phyloP scores from a whole-genome alignment of 1,140 invertebrate species.

The Stegodyphus dumicola region DNA sequence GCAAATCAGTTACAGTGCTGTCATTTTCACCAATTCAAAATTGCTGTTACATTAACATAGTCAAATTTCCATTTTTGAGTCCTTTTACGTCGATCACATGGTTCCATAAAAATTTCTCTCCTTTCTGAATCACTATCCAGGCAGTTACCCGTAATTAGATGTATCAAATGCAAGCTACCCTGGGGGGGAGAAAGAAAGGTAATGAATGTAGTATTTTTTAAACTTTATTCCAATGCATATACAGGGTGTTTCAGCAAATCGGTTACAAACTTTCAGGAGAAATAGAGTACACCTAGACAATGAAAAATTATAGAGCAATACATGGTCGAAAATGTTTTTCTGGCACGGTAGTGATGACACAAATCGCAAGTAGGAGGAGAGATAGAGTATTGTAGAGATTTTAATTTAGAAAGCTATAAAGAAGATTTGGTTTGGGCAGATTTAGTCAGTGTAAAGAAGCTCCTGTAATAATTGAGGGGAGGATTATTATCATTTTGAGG shows the following conservation, averaged over 20 bases:
- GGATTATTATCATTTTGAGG: too few species aligned
- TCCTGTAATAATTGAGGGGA: too few species aligned
- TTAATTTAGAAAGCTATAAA: not conserved
- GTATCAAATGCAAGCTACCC: slow-evolving; percentile 79
- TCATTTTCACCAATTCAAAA: slow-evolving; percentile 71
- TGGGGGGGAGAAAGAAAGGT: slow-evolving; percentile 63
- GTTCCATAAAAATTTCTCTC: slow-evolving; percentile 79
- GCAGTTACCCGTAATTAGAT: slow-evolving; percentile 76
- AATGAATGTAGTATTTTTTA: not conserved
- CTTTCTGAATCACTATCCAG: slow-evolving; percentile 79
- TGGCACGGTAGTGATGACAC: too few species aligned
- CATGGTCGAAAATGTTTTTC: too few species aligned
- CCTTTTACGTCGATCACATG: slow-evolving; percentile 75
- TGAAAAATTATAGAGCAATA: too few species aligned
- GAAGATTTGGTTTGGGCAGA: not conserved
- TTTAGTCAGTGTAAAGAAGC: not conserved
- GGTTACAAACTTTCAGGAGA: too few species aligned
- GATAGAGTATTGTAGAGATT: not conserved
- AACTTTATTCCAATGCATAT: not conserved
- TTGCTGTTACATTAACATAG: slow-evolving; percentile 76
- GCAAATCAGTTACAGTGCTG: not conserved
- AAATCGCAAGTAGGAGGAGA: not conserved
- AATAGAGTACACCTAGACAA: too few species aligned
- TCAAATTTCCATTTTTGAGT: slow-evolving; percentile 86
- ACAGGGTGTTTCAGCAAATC: too few species aligned